Conservation (phyloP, 2,797 vertebrate genomes). For the Uromys caudimaculatus region DNA sequence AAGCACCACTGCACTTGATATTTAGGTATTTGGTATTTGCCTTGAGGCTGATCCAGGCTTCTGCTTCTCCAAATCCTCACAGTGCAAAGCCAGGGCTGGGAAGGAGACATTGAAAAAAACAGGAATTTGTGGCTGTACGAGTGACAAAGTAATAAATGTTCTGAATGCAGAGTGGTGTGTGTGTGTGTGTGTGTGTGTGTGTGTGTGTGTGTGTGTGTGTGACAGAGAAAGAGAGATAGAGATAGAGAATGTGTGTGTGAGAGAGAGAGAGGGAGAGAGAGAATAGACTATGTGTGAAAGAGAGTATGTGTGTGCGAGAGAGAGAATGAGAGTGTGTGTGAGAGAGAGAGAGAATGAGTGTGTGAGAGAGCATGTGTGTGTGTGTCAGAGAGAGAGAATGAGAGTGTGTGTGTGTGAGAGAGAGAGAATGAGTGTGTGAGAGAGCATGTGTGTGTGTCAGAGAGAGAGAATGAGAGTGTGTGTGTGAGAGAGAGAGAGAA, state of each 20-base stretch:
- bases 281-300: too few relatives aligned
- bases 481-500: not conserved
- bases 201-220: not conserved
- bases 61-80: not conserved
- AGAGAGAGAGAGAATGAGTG: not conserved
- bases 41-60: not conserved
- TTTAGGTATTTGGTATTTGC: conserved; percentile 43
- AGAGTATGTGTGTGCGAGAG: too few relatives aligned
- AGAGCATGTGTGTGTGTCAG: too few relatives aligned
- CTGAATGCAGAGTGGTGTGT: not conserved
- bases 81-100: not conserved
- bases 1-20: not conserved
- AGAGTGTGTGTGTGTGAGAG: too few relatives aligned
- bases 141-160: not conserved
- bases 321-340: not conserved
- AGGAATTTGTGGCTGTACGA: not conserved
- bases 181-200: not conserved
- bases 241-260: not conserved
- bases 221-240: too few relatives aligned
- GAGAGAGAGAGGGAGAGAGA: not conserved
- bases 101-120: not conserved
- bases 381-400: too few relatives aligned
- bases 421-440: not conserved
- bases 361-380: too few relatives aligned
- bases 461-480: too few relatives aligned